phyloP scores from a whole-genome alignment of 2,888 invertebrate genomes.

The Epicampocera succincta region DNA sequence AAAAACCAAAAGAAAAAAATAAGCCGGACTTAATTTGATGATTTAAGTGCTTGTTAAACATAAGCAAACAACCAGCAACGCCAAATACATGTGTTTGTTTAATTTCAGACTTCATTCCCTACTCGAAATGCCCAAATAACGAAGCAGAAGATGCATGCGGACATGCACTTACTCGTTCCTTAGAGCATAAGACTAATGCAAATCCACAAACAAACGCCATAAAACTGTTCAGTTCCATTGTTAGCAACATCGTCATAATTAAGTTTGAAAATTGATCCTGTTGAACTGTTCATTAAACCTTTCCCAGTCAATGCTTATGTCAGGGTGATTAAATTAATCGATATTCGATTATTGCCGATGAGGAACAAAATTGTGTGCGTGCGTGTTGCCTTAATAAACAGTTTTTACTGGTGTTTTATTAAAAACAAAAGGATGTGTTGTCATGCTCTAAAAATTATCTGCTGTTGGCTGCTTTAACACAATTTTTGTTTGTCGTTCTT shows the following conservation, averaged over 20 bases:
- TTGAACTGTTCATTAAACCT: conserved; percentile 56
- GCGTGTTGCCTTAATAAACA: conserved; percentile 4
- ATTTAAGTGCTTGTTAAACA: conserved; percentile 67
- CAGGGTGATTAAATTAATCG: conserved; percentile 64
- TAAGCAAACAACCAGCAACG: conserved; percentile 46
- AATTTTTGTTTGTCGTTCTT: conserved; percentile 8
- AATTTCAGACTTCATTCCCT: conserved; percentile 18
- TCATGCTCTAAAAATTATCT: conserved; percentile 65
- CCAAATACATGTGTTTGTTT: conserved; percentile 50
- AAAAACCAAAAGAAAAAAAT: conserved; percentile 42
- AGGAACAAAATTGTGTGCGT: conserved; percentile 7
- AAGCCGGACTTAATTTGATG: conserved; percentile 77
- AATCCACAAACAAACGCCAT: conserved; percentile 7
- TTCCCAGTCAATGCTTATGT: conserved; percentile 31
- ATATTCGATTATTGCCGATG: conserved; percentile 55
- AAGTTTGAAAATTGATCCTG: conserved; percentile 59
- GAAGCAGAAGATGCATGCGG: conserved; percentile 26
- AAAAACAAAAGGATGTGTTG: conserved; percentile 54
- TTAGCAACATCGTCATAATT: conserved; percentile 42
- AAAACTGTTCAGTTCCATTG: conserved; percentile 29
- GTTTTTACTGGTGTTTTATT: conserved; percentile 5
- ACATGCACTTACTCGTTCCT: conserved; percentile 18
- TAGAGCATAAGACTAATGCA: background rate
- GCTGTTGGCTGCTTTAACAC: conserved; percentile 41
- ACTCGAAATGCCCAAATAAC: conserved; percentile 21